Base-by-base conservation (phyloP, 1,140 invertebrate genomes). In the Nasonia vitripennis region DNA sequence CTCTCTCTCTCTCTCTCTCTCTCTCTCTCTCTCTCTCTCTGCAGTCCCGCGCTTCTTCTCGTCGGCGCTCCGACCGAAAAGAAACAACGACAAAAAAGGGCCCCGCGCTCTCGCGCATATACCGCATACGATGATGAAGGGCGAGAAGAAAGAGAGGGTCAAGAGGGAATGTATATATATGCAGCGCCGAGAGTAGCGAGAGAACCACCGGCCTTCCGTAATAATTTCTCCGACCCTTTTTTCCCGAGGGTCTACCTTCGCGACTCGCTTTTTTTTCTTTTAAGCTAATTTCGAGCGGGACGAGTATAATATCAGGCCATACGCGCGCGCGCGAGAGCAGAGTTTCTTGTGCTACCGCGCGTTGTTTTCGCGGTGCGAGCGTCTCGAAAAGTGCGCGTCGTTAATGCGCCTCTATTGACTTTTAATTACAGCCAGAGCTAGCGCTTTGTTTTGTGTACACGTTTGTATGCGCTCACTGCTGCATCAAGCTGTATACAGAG, bases 181-280 rank as follows among this genome's bases (percentile, higher is more conserved):
- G 10, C 27, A 71, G 62, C 41, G 41, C 41, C 10, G 3, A 17
- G 70, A 71, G 23, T 20, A 34, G 70, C 23, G 23, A 27, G 4
- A 27, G 17, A 27, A 71, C 70, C 70, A 71, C 70, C 23, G 70
- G 70, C 70, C 70, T 71, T 71, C 70, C 70, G 70, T 71, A 71
- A 71, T 71, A 71, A 71, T 71, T 71, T 34, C 70, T 71, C 70
- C 70, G 70, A n/a, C 70, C 70, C 70, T 71, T 71, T 70, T 34
- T 71, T 31, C 70, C 17, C 67, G 14, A 45, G 34, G 55, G 14
- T 62, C 55, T 62, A n/a, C 55, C 55, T 62, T 62, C 17, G 55
- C 55, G 55, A 62, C 70, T 73, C 34, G 11, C 10, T n/a, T 31
- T 20, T 73, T 34, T 73, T 12, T 73, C 20, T 73, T 7, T 73